phyloP scores from a whole-genome alignment of 2,113 vertebrate species.

The Boleophthalmus pectinirostris region DNA sequence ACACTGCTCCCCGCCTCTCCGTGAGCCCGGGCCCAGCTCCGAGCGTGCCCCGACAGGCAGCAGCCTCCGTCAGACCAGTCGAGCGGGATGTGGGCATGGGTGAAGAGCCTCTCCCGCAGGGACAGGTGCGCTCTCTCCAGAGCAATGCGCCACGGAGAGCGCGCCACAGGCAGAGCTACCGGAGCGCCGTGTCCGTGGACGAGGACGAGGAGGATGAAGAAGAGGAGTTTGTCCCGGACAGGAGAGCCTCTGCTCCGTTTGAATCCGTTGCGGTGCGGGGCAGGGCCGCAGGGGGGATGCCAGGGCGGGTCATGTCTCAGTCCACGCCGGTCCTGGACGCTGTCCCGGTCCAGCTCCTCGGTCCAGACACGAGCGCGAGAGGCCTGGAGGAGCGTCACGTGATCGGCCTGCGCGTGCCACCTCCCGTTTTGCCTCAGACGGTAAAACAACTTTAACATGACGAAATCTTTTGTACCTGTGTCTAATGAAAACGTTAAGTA shows the following conservation, averaged over 20 bases:
- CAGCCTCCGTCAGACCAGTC: neutral
- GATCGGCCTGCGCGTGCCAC: neutral
- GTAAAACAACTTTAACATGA: too few species aligned
- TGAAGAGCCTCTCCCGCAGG: neutral
- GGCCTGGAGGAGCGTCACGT: neutral
- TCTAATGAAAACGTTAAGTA: too few species aligned
- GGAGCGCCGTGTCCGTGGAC: conserved; percentile 49
- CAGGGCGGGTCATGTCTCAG: conserved; percentile 17
- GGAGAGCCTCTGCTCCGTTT: neutral
- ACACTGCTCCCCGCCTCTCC: neutral
- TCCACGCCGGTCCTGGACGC: conserved; percentile 26
- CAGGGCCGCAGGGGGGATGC: neutral
- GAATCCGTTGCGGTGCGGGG: conserved; percentile 16
- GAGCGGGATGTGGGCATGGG: neutral
- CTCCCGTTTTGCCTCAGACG: neutral
- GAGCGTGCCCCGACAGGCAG: neutral
- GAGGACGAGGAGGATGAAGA: conserved; percentile 37
- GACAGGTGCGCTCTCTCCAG: too few species aligned
- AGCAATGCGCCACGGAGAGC: neutral
- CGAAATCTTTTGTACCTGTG: too few species aligned
- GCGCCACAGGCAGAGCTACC: conserved; percentile 63
- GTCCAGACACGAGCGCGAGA: neutral
- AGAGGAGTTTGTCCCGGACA: conserved; percentile 12
- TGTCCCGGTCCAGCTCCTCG: neutral
- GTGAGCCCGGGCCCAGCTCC: neutral